phyloP scores from a whole-genome alignment of 1,140 invertebrate species.

The Octopus sinensis region DNA sequence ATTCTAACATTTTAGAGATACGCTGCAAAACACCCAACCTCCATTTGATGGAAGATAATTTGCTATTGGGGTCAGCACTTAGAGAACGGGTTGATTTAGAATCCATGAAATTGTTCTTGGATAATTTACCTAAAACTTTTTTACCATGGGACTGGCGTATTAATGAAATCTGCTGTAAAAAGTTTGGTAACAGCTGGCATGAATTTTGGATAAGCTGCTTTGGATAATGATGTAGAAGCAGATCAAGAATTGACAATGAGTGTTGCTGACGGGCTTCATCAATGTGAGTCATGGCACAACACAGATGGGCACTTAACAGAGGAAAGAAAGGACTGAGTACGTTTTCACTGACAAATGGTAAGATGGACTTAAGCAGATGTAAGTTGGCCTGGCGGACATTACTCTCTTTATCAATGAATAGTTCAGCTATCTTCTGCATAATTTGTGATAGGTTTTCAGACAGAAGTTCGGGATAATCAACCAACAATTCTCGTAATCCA shows the following conservation, averaged over 20 bases:
- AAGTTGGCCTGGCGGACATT: constrained; percentile 68
- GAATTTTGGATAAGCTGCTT: constrained; percentile 65
- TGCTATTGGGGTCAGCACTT: constrained; percentile 43
- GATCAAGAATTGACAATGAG: constrained; percentile 71
- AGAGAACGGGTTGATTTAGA: constrained; percentile 27
- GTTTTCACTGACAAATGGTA: constrained; percentile 58
- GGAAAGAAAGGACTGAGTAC: constrained; percentile 69
- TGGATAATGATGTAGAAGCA: constrained; percentile 64
- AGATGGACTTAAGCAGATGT: constrained; percentile 64
- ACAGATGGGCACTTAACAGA: constrained; percentile 72
- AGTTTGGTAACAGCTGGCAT: constrained; percentile 71
- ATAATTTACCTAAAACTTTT: neutral
- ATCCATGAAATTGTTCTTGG: constrained; percentile 17
- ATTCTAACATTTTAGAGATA: constrained; percentile 36
- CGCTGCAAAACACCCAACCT: constrained; percentile 40
- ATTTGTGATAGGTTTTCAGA: constrained; percentile 67
- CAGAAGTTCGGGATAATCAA: constrained; percentile 60
- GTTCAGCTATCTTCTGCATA: constrained; percentile 67
- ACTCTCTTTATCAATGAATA: constrained; percentile 72
- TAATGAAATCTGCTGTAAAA: constrained; percentile 71
- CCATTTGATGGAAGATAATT: constrained; percentile 44
- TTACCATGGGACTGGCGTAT: constrained; percentile 22
- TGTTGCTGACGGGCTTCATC: constrained; percentile 75
- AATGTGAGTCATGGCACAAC: constrained; percentile 84
- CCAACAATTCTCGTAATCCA: constrained; percentile 71